phyloP scores from a whole-genome alignment of 1,140 invertebrate genomes.

The Drosophila biarmipes region DNA sequence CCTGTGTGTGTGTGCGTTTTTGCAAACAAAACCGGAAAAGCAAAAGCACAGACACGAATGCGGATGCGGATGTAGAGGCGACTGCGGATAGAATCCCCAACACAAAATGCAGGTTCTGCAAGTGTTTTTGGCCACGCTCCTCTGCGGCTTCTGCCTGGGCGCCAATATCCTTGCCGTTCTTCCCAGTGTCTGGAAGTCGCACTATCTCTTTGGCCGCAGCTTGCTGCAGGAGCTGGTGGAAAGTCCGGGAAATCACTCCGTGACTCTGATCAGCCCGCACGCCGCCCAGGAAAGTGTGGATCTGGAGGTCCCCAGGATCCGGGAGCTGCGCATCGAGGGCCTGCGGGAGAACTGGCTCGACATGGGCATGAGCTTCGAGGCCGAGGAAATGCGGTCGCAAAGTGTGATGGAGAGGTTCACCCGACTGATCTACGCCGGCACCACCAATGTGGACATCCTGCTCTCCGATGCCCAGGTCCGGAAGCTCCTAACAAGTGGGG shows the following conservation, averaged over 20 bases:
- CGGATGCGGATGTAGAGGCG: conserved; percentile 25
- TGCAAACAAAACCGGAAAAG: conserved; percentile 66
- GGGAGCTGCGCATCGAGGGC: conserved; percentile 69
- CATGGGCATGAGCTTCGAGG: conserved; percentile 79
- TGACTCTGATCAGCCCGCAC: conserved; percentile 79
- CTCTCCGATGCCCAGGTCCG: conserved; percentile 62
- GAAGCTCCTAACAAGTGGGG: conserved; percentile 66
- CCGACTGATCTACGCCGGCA: conserved; percentile 72
- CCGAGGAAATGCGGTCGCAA: conserved; percentile 63
- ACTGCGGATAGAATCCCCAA: conserved; percentile 12
- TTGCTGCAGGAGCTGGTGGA: conserved; percentile 85
- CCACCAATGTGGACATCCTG: conserved; percentile 72
- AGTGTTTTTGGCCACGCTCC: conserved; percentile 47
- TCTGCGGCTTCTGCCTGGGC: conserved; percentile 31
- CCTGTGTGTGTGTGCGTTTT: conserved; percentile 19
- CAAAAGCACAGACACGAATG: conserved; percentile 40
- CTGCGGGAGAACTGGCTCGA: conserved; percentile 84
- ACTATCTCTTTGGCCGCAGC: conserved; percentile 73
- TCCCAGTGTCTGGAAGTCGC: conserved; percentile 80
- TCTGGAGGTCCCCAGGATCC: conserved; percentile 34
- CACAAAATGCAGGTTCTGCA: conserved; percentile 56
- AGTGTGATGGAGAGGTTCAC: conserved; percentile 74
- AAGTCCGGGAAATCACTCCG: conserved; percentile 84
- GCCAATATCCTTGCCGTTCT: conserved; percentile 76
- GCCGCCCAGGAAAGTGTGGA: conserved; percentile 18